Evolutionary conservation across 2,888 invertebrate species (phyloP), one percentile per base, ranked within the genome.

Genomic region (Drosophila subsilvestris): DNA sequence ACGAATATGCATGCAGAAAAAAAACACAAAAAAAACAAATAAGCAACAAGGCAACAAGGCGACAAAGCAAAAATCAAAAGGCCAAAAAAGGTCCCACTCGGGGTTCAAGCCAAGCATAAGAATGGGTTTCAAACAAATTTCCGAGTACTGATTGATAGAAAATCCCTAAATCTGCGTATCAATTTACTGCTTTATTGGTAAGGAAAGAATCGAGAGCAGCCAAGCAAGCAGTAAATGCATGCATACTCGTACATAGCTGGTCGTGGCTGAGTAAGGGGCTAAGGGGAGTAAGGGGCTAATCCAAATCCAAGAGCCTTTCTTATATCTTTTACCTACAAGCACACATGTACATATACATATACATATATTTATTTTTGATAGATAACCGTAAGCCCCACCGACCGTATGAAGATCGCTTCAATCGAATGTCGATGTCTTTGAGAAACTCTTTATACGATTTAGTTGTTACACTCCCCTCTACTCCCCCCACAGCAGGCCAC

Each of bases 121-220:
- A 75, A 78, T 68, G 57, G 66, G 74, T 62, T 78, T 74, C 47
- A 76, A 75, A 70, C 59, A 63, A 63, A 76, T 76, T 86, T 80
- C 79, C 59, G 54, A 73, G 80, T 73, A 86, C 75, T 79, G 69
- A 73, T 75, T 77, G 69, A 55, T 59, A 76, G 71, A 75, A 81
- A 76, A 73, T 66, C 84, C 67, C 51, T 18, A 53, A 70, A 75
- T 82, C 70, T 75, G 69, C 68, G 82, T 76, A 82, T 86, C 73
- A 82, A 75, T 78, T 77, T 76, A 63, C 74, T 67, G 63, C 58
- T 49, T 58, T 71, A 57, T 69, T 72, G 60, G 54, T 53, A 71
- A 68, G 37, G 61, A 63, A 75, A 65, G 68, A 78, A 71, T 45
- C 59, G 73, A 80, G 63, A 70, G 63, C 37, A 37, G 37, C 37